Evolutionary conservation across 53 echinoderm and acorn worm genomes (phyloP).

Genomic region (Stichopus horrens): DNA sequence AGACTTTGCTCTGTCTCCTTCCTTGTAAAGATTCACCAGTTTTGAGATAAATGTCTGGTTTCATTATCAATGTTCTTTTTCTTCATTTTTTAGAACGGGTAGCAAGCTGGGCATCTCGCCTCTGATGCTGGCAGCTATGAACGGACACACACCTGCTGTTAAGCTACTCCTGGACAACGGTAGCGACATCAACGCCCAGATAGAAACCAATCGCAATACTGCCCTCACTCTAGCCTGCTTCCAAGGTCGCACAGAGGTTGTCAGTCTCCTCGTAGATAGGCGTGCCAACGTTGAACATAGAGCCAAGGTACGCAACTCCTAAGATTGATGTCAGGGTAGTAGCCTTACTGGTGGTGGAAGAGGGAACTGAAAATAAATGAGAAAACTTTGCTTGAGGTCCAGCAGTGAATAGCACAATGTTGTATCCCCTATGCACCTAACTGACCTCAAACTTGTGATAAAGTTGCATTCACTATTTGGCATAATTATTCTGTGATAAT

Average conservation of each 20-base stretch:
- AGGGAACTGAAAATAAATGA: no score
- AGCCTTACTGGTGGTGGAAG: no score
- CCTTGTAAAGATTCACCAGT: neutral
- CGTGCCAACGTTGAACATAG: slow-evolving; percentile 95
- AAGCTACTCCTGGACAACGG: slow-evolving; percentile 95
- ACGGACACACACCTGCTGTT: slow-evolving; percentile 97
- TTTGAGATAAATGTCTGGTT: neutral
- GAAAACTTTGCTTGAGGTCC: no score
- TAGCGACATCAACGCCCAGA: slow-evolving; percentile 98
- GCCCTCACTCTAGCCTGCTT: slow-evolving; percentile 98
- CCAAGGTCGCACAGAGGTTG: slow-evolving; percentile 94
- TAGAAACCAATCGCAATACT: slow-evolving; percentile 99
- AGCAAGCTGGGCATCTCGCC: slow-evolving; percentile 97
- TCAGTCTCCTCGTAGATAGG: slow-evolving; percentile 88
- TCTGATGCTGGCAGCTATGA: slow-evolving; percentile 97
- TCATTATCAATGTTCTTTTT: neutral
- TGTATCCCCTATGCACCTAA: no score
- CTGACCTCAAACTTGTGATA: no score
- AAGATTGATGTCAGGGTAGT: no score
- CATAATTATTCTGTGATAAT: no score
- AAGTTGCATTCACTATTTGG: no score
- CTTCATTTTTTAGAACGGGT: slow-evolving; percentile 68
- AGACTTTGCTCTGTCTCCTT: neutral
- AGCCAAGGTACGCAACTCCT: slow-evolving; percentile 72
- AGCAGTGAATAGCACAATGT: no score